Base-by-base conservation (phyloP, 2,888 invertebrate genomes). In the Eupithecia subumbrata region DNA sequence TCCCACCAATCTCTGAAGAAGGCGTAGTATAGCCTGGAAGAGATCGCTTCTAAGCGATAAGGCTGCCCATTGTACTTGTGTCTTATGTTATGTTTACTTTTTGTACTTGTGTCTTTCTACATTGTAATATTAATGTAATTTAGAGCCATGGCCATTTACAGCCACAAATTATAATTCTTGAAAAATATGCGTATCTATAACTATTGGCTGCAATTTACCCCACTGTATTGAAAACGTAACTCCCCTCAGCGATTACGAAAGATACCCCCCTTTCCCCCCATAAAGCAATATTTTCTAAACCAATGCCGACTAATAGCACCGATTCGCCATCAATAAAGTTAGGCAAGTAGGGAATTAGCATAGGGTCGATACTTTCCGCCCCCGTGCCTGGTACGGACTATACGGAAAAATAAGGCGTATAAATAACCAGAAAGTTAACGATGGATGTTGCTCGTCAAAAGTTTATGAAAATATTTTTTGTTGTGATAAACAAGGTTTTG, bases 351-450 rank as follows among this genome's bases (percentile, higher is more conserved):
- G 82, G 87, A 86, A 92, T 92, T 93, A 92, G 87, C 92, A 91
- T 91, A 78, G 82, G 89, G 89, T 93, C 93, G 89, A 92, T 93
- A 92, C 78, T 74, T 75, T 87, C 88, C 89, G 90, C 89, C 90
- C 86, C 79, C 87, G 82, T 90, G 72, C 76, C 69, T 43, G 78
- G 77, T 60, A 78, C 80, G 40, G 74, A 22, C 71, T 68, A 69
- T 75, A 77, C 77, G 75, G 71, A 69, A 75, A 77, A 77, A 77
- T 76, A 73, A 48, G 22, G 73, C 70, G 69, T 75, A 77, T 77
- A 75, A 75, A 77, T 77, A 77, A 71, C 74, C 64, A 60, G 69
- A 67, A 52, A 69, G 70, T 74, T 67, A 74, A 43, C 73, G 73
- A 75, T 70, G 69, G 70, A 71, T 71, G 68, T 71, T 18, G 18